Conservation (phyloP, 2,113 vertebrate genomes). For the Rhinopithecus roxellana region DNA sequence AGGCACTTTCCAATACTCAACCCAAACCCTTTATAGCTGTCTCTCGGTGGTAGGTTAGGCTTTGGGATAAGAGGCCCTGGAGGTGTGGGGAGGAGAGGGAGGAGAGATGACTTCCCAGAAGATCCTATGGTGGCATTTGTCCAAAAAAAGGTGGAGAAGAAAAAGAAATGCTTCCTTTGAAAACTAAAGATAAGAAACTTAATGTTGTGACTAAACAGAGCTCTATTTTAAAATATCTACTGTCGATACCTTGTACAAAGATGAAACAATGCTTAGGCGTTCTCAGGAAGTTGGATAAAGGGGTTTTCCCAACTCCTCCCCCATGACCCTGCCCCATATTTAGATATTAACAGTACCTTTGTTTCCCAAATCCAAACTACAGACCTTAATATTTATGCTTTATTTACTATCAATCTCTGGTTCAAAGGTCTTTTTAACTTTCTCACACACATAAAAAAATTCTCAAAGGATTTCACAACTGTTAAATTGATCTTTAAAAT, state of each 20-base stretch:
- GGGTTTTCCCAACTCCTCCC: slow-evolving; percentile 43
- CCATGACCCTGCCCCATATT: background rate
- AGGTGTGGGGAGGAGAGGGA: background rate
- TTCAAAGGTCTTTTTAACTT: slow-evolving; percentile 58
- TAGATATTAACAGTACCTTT: slow-evolving; percentile 47
- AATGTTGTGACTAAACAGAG: background rate
- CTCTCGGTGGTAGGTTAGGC: background rate
- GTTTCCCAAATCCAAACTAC: slow-evolving; percentile 42
- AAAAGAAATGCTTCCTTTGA: slow-evolving; percentile 49
- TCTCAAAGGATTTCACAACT: slow-evolving; percentile 43
- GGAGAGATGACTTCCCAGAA: background rate
- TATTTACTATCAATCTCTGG: slow-evolving; percentile 25
- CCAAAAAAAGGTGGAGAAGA: background rate
- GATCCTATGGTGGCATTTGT: background rate
- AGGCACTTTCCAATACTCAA: background rate
- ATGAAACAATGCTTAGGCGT: slow-evolving; percentile 51
- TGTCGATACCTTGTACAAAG: slow-evolving; percentile 7
- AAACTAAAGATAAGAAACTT: slow-evolving; percentile 51
- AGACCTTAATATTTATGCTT: slow-evolving; percentile 16
- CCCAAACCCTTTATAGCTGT: background rate
- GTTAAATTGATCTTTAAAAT: slow-evolving; percentile 55
- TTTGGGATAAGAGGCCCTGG: background rate
- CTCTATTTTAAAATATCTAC: slow-evolving; percentile 49
- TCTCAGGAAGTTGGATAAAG: slow-evolving; percentile 56
- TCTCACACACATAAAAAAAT: background rate